Base-by-base conservation (phyloP, 1,140 invertebrate genomes). In the Medauroidea extradentata region DNA sequence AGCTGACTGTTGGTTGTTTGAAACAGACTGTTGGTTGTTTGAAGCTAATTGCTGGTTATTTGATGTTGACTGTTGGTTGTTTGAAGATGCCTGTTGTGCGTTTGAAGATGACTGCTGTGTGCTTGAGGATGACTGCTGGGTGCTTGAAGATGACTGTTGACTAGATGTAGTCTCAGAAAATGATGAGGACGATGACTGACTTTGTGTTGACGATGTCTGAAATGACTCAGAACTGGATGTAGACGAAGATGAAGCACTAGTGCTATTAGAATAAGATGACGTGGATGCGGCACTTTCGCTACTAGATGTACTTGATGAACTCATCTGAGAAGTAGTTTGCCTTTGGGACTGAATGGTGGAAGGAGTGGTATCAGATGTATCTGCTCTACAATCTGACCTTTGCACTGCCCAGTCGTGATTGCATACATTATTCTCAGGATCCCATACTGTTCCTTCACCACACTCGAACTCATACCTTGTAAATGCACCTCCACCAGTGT, bases 371-470 rank as follows among this genome's bases (percentile, higher is more conserved):
- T 34, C 29, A 34, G 29, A 34, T 34, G 29, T 7, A 34, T 34
- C 29, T 34, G 29, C 29, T 11, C 29, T 34, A 11, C 29, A 34
- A 11, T 34, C 29, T 3, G 59, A 51, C 52, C 72, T 69, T 43
- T 72, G 70, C 21, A 84, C 82, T 48, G 79, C 80, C 78, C 78
- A 79, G 38, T 80, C 74, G 64, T 86, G 78, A 73, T 89, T 89
- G 70, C 88, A 90, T 9, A 77, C 79, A 71, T 81, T 73, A 49
- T 79, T 69, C 3, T 80, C 70, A 51, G 82, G 79, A 74, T 90
- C 87, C 85, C 86, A 91, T 58, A 88, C 81, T 8, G 88, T 90
- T 59, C 84, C 83, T 43, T 78, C 75, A 19, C 82, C 84, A 68
- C 88, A 91, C 11, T 76, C 77, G 73, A 86, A 91, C 63, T 87